A percentile compares a stretch with the other conserved stretches of the same genome.
Evolutionary conservation across 1,140 invertebrate genomes (phyloP).

Genomic region (Drosophila melanica): DNA sequence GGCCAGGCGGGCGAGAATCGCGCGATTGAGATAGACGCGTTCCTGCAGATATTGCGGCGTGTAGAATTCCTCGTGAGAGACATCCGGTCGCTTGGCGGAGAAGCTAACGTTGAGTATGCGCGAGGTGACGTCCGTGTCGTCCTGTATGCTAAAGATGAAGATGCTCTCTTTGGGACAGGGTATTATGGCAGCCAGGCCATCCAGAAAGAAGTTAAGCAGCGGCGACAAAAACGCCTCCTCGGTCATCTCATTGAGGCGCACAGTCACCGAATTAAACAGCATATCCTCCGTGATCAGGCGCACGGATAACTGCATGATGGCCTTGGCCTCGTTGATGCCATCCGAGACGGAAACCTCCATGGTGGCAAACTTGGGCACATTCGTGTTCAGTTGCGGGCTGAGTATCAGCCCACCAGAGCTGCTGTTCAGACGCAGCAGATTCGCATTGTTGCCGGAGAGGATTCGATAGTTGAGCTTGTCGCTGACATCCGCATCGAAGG

Average conservation of each 20-base stretch:
- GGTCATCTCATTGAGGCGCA: slow-evolving; percentile 96
- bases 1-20: slow-evolving; percentile 92
- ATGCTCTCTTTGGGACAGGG: slow-evolving; percentile 96
- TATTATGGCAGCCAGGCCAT: slow-evolving; percentile 95
- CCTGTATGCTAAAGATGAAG: slow-evolving; percentile 96
- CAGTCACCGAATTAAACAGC: slow-evolving; percentile 97
- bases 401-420: slow-evolving; percentile 93
- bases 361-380: slow-evolving; percentile 96
- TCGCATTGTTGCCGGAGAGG: slow-evolving; percentile 96
- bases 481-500: slow-evolving; percentile 96
- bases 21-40: slow-evolving; percentile 95
- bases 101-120: slow-evolving; percentile 98
- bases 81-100: slow-evolving; percentile 92
- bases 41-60: slow-evolving; percentile 95
- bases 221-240: slow-evolving; percentile 96
- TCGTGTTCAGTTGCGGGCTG: slow-evolving; percentile 96
- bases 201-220: slow-evolving; percentile 94
- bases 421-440: slow-evolving; percentile 93
- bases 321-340: slow-evolving; percentile 95
- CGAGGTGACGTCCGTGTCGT: slow-evolving; percentile 93
- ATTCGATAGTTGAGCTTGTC: slow-evolving; percentile 93
- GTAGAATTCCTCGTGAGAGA: slow-evolving; percentile 92
- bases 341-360: slow-evolving; percentile 97
- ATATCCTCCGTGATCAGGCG: slow-evolving; percentile 97
- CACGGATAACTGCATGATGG: slow-evolving; percentile 94